These are phyloP conservation scores for Empidonax traillii DNA, from an alignment of 2,113 vertebrate species.

Conservation along the genomic window DNA sequence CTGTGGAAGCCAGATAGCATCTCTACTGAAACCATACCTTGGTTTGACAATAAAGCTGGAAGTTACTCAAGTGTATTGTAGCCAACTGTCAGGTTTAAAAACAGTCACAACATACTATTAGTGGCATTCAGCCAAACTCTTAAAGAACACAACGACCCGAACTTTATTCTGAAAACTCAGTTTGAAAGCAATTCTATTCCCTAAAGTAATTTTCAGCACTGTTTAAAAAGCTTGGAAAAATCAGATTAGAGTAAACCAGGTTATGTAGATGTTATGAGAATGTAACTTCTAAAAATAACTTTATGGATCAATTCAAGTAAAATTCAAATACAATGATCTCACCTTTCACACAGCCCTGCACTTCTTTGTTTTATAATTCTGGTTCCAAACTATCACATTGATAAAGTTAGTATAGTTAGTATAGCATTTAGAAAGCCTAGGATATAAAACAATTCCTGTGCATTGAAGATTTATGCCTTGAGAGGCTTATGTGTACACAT, in stretches of 20 bases:
- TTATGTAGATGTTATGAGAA: conserved; percentile 73
- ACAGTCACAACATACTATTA: conserved; percentile 53
- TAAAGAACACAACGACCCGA: conserved; percentile 62
- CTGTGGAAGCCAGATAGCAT: not conserved
- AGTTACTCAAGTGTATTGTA: conserved; percentile 44
- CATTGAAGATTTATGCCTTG: conserved; percentile 22
- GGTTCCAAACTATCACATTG: conserved; percentile 28
- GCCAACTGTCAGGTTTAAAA: conserved; percentile 63
- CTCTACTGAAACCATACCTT: conserved; percentile 9
- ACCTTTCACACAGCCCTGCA: conserved; percentile 29
- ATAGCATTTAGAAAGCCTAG: not conserved
- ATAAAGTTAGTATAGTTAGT: not conserved
- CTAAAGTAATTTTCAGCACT: conserved; percentile 72
- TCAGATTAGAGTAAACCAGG: conserved; percentile 70
- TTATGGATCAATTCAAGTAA: conserved; percentile 65
- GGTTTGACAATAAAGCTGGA: conserved; percentile 57
- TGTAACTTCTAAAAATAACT: conserved; percentile 70
- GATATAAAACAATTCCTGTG: not conserved
- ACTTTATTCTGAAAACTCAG: conserved; percentile 70
- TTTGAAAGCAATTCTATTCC: conserved; percentile 73
- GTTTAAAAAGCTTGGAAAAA: conserved; percentile 69
- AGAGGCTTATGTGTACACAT: conserved; percentile 22
- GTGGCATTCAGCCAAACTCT: conserved; percentile 62
- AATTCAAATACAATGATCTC: conserved; percentile 58
- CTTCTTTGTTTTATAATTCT: not conserved